Base-by-base conservation (phyloP, 2,888 invertebrate species). In the Pelosia muscerda region DNA sequence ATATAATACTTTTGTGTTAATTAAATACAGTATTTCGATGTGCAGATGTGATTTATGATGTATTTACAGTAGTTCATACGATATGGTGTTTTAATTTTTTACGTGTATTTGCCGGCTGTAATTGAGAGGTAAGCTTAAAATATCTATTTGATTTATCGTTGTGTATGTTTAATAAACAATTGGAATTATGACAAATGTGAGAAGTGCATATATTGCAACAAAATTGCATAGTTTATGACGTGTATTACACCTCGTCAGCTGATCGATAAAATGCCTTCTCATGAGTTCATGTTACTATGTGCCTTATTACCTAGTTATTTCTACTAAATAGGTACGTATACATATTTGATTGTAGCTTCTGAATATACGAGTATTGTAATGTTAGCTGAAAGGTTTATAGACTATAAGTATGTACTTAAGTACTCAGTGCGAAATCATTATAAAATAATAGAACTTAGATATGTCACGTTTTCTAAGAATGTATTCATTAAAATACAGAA, bases 81-180 rank as follows among this genome's bases (percentile, higher is more conserved):
- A 63, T 28, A 77, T 77, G 69, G 59, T 61, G 65, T 66, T 70
- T 69, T 81, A 75, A 74, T 77, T 55, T 25, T 55, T 65, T 58
- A 59, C 49, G 62, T 61, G 66, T 54, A 57, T 55, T 69, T 66
- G 72, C 81, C 80, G 79, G 80, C 56, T 68, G 15, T 19, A 49
- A 63, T 54, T 56, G 26, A 22, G 62, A 78, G 77, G 81, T 81
- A 66, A 62, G 74, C 67, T 57, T 4, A 4, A 4, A 59, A 25
- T 77, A 72, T 75, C 72, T 73, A 63, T 65, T 25, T 59, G 13
- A 68, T 71, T 64, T 64, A 66, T 26, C 67, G 58, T 61, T 26
- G n/a, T 23, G 15, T 28, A 34, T 54, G 28, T 31, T 15, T 11
- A 22, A 23, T 62, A 28, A 19, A 8, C 15, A 19, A 4, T 6